These are phyloP conservation scores for Pseudomyrmex sp. DNA, from an alignment of 1,140 invertebrate species.

Conservation along the genomic window DNA sequence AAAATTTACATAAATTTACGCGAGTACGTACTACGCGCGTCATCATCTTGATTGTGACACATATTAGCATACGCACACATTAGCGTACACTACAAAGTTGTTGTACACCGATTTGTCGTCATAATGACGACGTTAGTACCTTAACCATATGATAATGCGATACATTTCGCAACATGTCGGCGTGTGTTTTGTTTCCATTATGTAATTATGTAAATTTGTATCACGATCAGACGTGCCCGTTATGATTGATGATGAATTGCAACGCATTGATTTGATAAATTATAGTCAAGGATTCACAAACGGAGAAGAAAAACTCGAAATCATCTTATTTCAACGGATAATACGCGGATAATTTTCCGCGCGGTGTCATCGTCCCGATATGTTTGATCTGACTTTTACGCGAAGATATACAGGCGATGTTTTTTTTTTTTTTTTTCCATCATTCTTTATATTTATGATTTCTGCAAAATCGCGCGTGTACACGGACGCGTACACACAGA, in stretches of 20 bases:
- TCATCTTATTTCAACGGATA: too few species aligned
- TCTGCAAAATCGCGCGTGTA: too few species aligned
- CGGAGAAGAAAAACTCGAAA: too few species aligned
- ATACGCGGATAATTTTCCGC: too few species aligned
- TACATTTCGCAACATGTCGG: background rate
- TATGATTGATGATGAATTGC: slow-evolving; percentile 8
- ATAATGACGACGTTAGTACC: slow-evolving; percentile 2
- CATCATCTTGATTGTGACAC: slow-evolving; percentile 12
- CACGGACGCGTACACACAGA: background rate
- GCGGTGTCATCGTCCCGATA: too few species aligned
- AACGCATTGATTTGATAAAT: too few species aligned
- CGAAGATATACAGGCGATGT: background rate
- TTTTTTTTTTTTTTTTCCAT: background rate
- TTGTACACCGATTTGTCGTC: slow-evolving; percentile 1
- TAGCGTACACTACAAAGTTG: slow-evolving; percentile 10
- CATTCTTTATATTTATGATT: background rate
- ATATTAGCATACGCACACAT: slow-evolving; percentile 7
- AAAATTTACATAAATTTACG: slow-evolving; percentile 47
- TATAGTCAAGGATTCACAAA: too few species aligned
- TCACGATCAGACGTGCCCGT: background rate
- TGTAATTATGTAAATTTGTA: slow-evolving; percentile 3
- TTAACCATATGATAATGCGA: slow-evolving; percentile 9
- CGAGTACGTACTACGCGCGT: background rate
- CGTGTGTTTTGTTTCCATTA: background rate
- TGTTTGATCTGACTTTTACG: background rate